A percentile compares a stretch with the other conserved stretches of the same genome.
phyloP scores from a whole-genome alignment of 2,797 vertebrate species.

The Sphenodon punctatus region DNA sequence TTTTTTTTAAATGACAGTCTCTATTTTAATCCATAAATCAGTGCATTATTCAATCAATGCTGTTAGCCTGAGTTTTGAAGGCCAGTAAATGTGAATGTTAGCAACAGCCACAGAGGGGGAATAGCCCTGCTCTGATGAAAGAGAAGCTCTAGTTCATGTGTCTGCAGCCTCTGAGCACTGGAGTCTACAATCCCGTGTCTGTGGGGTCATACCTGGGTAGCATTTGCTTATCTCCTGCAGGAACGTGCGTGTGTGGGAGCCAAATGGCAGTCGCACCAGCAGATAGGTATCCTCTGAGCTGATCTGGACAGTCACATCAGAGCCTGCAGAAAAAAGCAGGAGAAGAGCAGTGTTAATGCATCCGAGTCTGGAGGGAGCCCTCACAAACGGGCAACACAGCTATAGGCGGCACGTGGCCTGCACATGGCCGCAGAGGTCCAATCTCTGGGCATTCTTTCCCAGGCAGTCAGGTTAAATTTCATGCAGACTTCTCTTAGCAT shows the following conservation, averaged over 20 bases:
- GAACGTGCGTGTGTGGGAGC: constrained; percentile 88
- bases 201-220: not conserved
- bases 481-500: no score
- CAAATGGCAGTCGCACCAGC: constrained; percentile 86
- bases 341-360: not conserved
- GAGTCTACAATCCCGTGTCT: no score
- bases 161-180: not conserved
- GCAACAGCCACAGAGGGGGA: not conserved
- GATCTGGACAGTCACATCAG: constrained; percentile 86
- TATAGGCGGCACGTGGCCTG: not conserved
- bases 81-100: not conserved
- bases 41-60: no score
- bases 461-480: no score
- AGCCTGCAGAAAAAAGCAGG: constrained; percentile 71
- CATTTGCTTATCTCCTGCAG: constrained; percentile 68
- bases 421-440: no score
- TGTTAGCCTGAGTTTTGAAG: no score
- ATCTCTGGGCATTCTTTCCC: no score
- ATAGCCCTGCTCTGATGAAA: not conserved
- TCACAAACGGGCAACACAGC: not conserved
- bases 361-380: not conserved
- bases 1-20: no score
- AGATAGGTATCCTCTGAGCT: constrained; percentile 74
- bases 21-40: no score
- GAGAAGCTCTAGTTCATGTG: not conserved